Evolutionary conservation across 2,113 vertebrate species (phyloP).

Genomic region (Dasyornis broadbenti): DNA sequence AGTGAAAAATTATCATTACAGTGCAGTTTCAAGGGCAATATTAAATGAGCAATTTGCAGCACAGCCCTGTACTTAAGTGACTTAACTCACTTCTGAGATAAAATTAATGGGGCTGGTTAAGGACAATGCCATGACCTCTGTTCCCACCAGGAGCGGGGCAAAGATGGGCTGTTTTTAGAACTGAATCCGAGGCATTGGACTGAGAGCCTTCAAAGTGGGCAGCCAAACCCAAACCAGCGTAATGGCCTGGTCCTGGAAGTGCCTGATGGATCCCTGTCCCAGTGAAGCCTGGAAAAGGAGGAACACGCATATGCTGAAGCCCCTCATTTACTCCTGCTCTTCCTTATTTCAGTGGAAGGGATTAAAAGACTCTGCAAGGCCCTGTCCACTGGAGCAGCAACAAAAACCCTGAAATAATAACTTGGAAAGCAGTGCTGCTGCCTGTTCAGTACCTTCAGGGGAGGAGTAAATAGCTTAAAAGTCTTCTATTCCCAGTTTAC

Average conservation of each 20-base stretch:
- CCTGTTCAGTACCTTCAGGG: not conserved
- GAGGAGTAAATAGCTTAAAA: not conserved
- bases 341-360: not conserved
- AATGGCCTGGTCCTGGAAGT: not conserved
- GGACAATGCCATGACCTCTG: not conserved
- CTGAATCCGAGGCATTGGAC: not conserved
- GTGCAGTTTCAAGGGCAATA: conserved; percentile 22
- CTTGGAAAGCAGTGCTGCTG: not conserved
- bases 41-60: conserved; percentile 4
- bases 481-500: not conserved
- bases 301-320: not conserved
- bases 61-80: not conserved
- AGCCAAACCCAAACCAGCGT: not conserved
- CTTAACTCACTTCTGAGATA: not conserved
- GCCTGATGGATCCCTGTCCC: not conserved
- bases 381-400: not conserved
- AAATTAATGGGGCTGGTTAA: not conserved
- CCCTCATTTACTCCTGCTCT: not conserved
- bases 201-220: not conserved
- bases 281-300: not conserved
- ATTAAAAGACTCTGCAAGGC: not conserved
- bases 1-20: conserved; percentile 36
- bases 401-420: not conserved
- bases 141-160: not conserved
- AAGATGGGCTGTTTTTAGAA: not conserved